Evolutionary conservation across 1,140 invertebrate species (phyloP), one percentile per base, ranked within the genome.

Genomic region (Himalopsyche phryganea): DNA sequence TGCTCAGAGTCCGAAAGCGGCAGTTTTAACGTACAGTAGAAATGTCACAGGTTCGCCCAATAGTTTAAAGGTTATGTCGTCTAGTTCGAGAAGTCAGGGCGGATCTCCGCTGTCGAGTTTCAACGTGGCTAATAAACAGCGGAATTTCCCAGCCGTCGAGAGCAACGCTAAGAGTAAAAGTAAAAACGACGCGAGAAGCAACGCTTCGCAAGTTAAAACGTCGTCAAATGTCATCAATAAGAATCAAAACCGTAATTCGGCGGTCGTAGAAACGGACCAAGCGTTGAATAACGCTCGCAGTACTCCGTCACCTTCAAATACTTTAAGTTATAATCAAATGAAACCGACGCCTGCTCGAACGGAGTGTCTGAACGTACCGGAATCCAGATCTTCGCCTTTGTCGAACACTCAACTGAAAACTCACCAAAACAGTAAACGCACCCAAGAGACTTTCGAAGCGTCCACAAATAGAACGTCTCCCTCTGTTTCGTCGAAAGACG

Each of bases 31-130:
- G 18, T 7, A 19, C 19, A 20, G 41, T 53, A 47, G 58, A 48
- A 45, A 45, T 11, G 47, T 11, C 6, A 11, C 44, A 6, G 11
- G 23, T 14, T 48, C 46, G 10, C 55, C 58, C 2, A 63, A 33
- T 47, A 57, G 58, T 35, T 49, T 40, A 19, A 5, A 45, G 17
- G 51, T 23, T 40, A 14, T 58, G 33, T 54, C 51, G 35, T 47
- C 50, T 41, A 33, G 49, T 19, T 42, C 50, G 23, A 3, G 23
- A 20, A 63, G 60, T 50, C 60, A 55, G 5, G 60, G 60, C 17
- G 55, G 61, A 36, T 23, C 51, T 14, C 51, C 49, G 7, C 48
- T 46, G 18, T 36, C 51, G 14, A 20, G 19, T 33, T n/a, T 7
- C n/a, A 11, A 33, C 20, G 46, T 7, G 19, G 10, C 36, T 38